Percentiles rank a stretch among this genome's conserved stretches.
phyloP scores from a whole-genome alignment of 2,888 invertebrate species.

The Sarcophaga subvicina region DNA sequence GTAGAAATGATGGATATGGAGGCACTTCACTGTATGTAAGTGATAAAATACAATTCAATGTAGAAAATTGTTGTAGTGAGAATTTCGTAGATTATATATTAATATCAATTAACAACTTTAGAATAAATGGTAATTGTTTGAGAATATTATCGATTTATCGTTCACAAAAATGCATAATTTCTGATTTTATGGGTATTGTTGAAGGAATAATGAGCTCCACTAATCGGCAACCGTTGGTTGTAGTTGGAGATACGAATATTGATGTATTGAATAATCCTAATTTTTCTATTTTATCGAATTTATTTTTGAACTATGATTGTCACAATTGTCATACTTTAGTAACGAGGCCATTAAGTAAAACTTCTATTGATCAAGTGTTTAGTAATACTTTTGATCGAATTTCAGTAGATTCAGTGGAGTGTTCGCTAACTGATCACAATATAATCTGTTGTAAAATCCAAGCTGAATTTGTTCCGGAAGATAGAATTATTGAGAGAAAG shows the following conservation, averaged over 20 bases:
- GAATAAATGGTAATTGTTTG: not conserved
- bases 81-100: not conserved
- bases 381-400: slow-evolving; percentile 10
- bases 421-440: slow-evolving; percentile 15
- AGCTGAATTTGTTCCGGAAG: not conserved
- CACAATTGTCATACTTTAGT: too few species aligned
- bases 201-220: not conserved
- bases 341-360: slow-evolving; percentile 16
- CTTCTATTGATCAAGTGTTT: slow-evolving; percentile 36
- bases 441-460: slow-evolving; percentile 13
- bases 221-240: not conserved
- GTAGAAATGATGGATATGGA: slow-evolving; percentile 2
- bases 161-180: not conserved
- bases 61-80: not conserved
- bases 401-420: slow-evolving; percentile 18
- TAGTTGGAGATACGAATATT: not conserved
- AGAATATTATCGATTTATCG: not conserved
- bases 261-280: not conserved
- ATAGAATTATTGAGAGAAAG: too few species aligned
- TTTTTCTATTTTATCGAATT: not conserved
- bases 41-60: not conserved
- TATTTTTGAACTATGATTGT: not conserved
- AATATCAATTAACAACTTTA: not conserved
- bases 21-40: not conserved
- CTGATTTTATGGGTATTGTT: not conserved